Conservation (phyloP, 2,888 invertebrate genomes). For the Sarcophaga carnaria region DNA sequence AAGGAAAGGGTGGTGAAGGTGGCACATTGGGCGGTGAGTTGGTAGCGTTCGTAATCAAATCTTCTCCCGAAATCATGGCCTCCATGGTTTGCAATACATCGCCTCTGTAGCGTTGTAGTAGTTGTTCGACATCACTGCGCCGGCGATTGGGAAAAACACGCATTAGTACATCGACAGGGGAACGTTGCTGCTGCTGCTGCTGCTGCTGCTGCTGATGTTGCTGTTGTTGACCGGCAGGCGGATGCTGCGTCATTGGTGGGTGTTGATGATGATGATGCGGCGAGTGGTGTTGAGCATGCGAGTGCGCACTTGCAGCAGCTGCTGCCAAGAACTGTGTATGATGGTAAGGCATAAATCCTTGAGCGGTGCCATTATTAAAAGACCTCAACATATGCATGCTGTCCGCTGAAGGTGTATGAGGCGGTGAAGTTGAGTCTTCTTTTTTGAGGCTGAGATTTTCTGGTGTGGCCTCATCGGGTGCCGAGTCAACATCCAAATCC, state of each 20-base stretch:
- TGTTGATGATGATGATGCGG: slow-evolving; percentile 73
- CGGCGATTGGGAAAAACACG: slow-evolving; percentile 95
- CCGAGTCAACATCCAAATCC: slow-evolving; percentile 82
- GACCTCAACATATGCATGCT: slow-evolving; percentile 79
- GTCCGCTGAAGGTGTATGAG: slow-evolving; percentile 80
- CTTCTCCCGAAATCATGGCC: slow-evolving; percentile 88
- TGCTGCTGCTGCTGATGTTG: slow-evolving; percentile 76
- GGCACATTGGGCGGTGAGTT: slow-evolving; percentile 76
- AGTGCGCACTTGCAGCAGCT: slow-evolving; percentile 75
- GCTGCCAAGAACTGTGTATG: slow-evolving; percentile 74
- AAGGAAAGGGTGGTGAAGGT: slow-evolving; percentile 80
- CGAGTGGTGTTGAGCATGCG: slow-evolving; percentile 67
- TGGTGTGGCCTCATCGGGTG: slow-evolving; percentile 85
- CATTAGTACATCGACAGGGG: slow-evolving; percentile 93
- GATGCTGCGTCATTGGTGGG: slow-evolving; percentile 66
- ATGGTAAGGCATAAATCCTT: slow-evolving; percentile 83
- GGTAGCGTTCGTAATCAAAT: slow-evolving; percentile 73
- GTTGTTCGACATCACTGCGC: slow-evolving; percentile 92
- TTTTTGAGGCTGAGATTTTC: slow-evolving; percentile 92
- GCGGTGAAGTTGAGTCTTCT: slow-evolving; percentile 82
- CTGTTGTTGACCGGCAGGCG: slow-evolving; percentile 50
- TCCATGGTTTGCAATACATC: slow-evolving; percentile 97
- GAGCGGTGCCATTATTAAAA: slow-evolving; percentile 79
- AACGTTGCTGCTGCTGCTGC: slow-evolving; percentile 84
- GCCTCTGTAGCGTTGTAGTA: slow-evolving; percentile 91